phyloP scores from a whole-genome alignment of 2,888 invertebrate genomes.

The Drepanosiphum platanoidis region DNA sequence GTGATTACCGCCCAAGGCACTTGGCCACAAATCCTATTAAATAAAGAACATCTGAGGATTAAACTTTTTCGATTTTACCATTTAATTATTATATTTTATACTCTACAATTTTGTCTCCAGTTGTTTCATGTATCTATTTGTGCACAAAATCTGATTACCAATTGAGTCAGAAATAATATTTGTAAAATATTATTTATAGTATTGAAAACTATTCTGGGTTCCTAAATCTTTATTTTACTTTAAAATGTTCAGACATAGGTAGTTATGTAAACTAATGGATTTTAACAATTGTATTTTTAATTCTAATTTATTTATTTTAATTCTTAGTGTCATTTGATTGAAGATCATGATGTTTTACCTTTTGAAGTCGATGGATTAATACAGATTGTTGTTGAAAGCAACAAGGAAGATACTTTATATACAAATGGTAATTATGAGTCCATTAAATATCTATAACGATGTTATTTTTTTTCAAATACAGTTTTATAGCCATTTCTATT shows the following conservation, averaged over 20 bases:
- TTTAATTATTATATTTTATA: no score
- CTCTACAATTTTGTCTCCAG: no score
- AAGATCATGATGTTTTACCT: slow-evolving; percentile 59
- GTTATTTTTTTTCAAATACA: not conserved
- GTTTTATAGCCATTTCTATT: not conserved
- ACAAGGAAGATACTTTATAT: slow-evolving; percentile 63
- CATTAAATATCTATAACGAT: not conserved
- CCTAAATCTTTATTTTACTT: no score
- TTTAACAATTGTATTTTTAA: not conserved
- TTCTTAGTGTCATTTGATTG: slow-evolving; percentile 59
- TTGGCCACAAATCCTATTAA: no score
- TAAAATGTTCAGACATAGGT: no score
- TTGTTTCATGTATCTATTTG: no score
- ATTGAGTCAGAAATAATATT: no score
- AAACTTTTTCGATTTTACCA: not conserved
- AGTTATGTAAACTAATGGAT: not conserved
- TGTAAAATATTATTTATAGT: no score
- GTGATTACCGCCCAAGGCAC: no score
- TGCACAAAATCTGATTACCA: no score
- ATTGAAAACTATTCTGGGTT: no score
- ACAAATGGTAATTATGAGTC: slow-evolving; percentile 17
- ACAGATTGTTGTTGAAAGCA: slow-evolving; percentile 67
- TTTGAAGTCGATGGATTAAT: slow-evolving; percentile 64
- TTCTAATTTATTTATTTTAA: not conserved
- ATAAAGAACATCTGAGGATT: no score